Base-by-base conservation (phyloP, 1,140 invertebrate genomes). In the Drosophila parabipectinata region DNA sequence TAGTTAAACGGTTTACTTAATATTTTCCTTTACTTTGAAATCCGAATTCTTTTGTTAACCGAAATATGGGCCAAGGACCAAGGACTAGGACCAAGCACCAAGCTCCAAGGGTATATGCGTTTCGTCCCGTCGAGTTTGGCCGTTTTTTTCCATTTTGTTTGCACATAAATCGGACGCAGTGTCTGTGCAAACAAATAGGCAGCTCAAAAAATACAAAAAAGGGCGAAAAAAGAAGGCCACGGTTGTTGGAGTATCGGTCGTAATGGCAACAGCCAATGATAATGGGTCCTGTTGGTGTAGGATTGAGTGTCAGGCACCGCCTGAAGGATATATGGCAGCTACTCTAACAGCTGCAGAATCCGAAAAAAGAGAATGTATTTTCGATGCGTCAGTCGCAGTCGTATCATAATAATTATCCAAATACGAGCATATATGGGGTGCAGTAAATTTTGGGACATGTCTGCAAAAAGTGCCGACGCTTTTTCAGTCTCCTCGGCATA, bases 341-440 rank as follows among this genome's bases (percentile, higher is more conserved):
- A 26, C 12, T 55, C 32, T 45, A 24, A 15, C 58, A 32, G 32
- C 6, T 28, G 32, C 10, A 32, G 58, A 21, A 24, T 24, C 28
- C 41, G 28, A 64, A 63, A 57, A 39, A n/a, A 52, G 41, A 64
- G 45, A 72, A 83, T 76, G 52, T 84, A 50, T 73, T 73, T 72
- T 63, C 48, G 51, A 62, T 69, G 63, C 57, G 63, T 60, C 78
- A 85, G 84, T 62, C 74, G 74, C 82, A 81, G 61, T 58, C 84
- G 47, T 75, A 66, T 67, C 72, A 74, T 37, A 67, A 74, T 74
- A 74, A 85, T 85, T 81, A 85, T 87, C 7, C 71, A 39, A 59
- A 24, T 66, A 24, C 12, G 26, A 67, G 8, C 64, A 28, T 18
- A 67, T 47, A 47, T 45, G 12, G 15, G 24, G 8, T 18, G 39